Evolutionary conservation across 2,888 invertebrate species (phyloP), one percentile per base, ranked within the genome.

Genomic region (Tridacna crocea): DNA sequence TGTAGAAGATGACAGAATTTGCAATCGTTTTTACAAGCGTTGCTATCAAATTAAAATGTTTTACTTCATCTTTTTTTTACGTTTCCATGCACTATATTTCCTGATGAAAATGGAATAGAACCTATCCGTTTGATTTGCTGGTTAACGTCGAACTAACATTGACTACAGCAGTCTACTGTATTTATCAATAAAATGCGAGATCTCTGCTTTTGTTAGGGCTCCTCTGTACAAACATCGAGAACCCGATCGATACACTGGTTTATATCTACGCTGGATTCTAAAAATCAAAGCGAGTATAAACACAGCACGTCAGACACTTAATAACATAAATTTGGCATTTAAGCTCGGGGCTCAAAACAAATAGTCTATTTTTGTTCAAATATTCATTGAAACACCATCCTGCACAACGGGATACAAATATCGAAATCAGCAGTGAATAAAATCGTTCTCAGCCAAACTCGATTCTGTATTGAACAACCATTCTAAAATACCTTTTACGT

Each of bases 121-220:
- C 61, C 17, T 22, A 13, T 48, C 72, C 22, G 17, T 61, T n/a
- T 36, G 12, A 13, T 61, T 24, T 58, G 27, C 24, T 48, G 24
- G 12, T 47, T 47, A 48, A 26, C 61, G 26, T 55, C 47, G 48
- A 47, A 74, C 76, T 80, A 72, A 77, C 80, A 48, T 61, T 58
- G 55, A 22, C 22, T 51, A 17, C 19, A 12, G 36, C 46, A 66
- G 70, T 55, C 27, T 27, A 47, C 60, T 26, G 79, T 55, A 51
- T 79, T 82, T 82, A 82, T 82, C 82, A 78, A 82, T 82, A 82
- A 74, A 65, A 75, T 72, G 48, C 78, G 65, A 60, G 26, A 48
- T 77, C 58, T 27, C 11, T 60, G 47, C 77, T 46, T 77, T 81
- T 68, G 77, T 81, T 48, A 70, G 58, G 77, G 60, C 68, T 77